Evolutionary conservation across 2,797 vertebrate species (phyloP), one percentile per base, ranked within the genome.

Genomic region (Buphagus erythrorhynchus): DNA sequence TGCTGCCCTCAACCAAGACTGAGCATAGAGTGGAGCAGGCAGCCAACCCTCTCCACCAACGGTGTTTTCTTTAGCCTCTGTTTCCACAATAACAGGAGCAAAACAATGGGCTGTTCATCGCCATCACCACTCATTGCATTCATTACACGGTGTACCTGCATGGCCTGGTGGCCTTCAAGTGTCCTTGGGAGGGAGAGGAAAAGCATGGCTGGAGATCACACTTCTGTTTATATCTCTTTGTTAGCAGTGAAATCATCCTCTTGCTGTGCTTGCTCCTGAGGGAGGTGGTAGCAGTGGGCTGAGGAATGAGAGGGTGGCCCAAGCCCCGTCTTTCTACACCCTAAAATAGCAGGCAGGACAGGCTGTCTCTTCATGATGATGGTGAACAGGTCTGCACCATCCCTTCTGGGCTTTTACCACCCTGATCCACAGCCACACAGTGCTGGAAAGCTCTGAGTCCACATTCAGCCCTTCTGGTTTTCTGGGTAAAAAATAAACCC

Each of bases 61-160:
- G 35, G 49, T 4, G 1, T 29, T 71, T 91, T 82, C 88, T 58
- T 93, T 82, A 95, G 80, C 51, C 62, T 82, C 88, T 93, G 43
- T 88, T 95, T 93, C 76, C 91, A 78, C 79, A 96, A 82, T 51
- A 94, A 71, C 25, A 43, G 35, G 22, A 43, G 75, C 71, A 90
- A 94, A 96, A 90, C 59, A 86, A 86, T 28, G 38, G 51, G n/a
- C 42, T 90, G 59, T 26, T 90, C 17, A 35, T 77, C 63, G 19
- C 45, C n/a, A 29, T 75, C 43, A 40, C 61, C 49, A 90, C 86
- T 71, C 74, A 55, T 28, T 28, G 16, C 87, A 85, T 89, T 74
- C 88, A 83, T 93, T 76, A 71, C 11, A 1, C 0, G 0, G 25
- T 2, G 4, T 94, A 88, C 59, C 79, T 95, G 86, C 66, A 63